Evolutionary conservation across 2,888 invertebrate genomes (phyloP).

Genomic region (Hypomecis punctinalis): DNA sequence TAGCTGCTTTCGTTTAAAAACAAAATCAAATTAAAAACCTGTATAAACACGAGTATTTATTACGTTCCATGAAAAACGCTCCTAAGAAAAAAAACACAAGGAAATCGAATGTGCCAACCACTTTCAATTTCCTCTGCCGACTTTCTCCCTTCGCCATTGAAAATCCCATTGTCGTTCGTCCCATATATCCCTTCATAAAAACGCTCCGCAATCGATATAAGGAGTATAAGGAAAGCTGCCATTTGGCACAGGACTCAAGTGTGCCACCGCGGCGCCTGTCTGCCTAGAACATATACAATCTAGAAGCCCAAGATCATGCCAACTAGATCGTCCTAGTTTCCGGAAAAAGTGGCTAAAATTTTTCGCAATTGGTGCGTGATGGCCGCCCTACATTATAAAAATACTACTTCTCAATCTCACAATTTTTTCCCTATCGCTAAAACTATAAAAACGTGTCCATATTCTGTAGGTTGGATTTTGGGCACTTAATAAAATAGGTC

Average conservation of each 20-base stretch:
- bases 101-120: background rate
- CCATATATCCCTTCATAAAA: constrained; percentile 39
- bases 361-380: constrained; percentile 14
- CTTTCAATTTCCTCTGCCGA: constrained; percentile 10
- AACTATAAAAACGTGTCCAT: background rate
- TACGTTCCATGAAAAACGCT: background rate
- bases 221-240: constrained; percentile 46
- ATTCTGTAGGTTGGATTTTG: too few relatives aligned
- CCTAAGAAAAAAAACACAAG: background rate
- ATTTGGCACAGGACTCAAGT: constrained; percentile 68
- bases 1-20: too few relatives aligned
- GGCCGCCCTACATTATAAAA: background rate
- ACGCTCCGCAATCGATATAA: constrained; percentile 45
- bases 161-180: constrained; percentile 10
- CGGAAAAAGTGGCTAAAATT: constrained; percentile 36
- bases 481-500: too few relatives aligned
- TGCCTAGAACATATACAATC: constrained; percentile 36
- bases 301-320: constrained; percentile 49
- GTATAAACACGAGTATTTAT: background rate
- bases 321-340: constrained; percentile 60
- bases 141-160: constrained; percentile 19
- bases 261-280: constrained; percentile 65
- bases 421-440: background rate
- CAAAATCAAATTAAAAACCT: too few relatives aligned
- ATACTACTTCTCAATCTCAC: too few relatives aligned